Evolutionary conservation across 2,888 invertebrate species (phyloP).

Genomic region (Eubasilissa splendida): DNA sequence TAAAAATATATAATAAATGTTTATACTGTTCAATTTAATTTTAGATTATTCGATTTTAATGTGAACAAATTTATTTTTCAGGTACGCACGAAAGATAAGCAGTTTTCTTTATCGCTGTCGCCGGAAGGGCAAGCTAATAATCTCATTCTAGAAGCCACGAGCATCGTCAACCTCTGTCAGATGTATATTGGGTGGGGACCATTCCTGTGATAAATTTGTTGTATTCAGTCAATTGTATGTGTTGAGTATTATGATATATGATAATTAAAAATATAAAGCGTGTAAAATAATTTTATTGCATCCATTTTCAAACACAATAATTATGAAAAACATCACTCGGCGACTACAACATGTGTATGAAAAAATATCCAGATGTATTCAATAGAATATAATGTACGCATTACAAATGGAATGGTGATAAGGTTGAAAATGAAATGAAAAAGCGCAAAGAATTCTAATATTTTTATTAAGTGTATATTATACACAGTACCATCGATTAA

Average conservation of each 20-base stretch:
- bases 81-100: constrained; percentile 76
- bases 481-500: constrained; percentile 57
- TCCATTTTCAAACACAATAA: no score
- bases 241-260: no score
- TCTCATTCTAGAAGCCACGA: constrained; percentile 93
- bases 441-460: constrained; percentile 50
- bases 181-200: constrained; percentile 99
- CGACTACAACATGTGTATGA: no score
- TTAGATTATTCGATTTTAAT: constrained; percentile 9
- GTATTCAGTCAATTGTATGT: neutral
- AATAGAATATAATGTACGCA: neutral
- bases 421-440: constrained; percentile 11
- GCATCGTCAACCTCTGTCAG: constrained; percentile 88
- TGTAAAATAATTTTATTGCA: no score
- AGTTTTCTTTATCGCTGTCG: constrained; percentile 82
- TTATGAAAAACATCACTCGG: no score
- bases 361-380: no score
- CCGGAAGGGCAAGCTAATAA: constrained; percentile 96
- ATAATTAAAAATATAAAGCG: no score
- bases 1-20: no score
- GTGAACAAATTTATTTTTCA: constrained; percentile 60
- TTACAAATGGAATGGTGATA: neutral
- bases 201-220: constrained; percentile 73
- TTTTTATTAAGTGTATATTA: constrained; percentile 58
- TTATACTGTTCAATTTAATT: neutral